Evolutionary conservation across 2,797 vertebrate genomes (phyloP).

Genomic region (Chelmon rostratus): DNA sequence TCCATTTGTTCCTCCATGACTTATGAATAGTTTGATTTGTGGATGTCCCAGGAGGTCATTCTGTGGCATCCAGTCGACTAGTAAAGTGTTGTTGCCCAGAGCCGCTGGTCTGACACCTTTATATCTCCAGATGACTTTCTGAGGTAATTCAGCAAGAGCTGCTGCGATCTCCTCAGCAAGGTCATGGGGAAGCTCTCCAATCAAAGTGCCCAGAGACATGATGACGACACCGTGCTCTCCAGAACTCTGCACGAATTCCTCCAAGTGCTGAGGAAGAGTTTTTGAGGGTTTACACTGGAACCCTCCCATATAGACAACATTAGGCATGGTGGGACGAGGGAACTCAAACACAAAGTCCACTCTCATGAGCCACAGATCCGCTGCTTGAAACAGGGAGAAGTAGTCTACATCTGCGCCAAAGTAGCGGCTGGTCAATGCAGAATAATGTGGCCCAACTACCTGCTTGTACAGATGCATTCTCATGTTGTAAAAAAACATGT

Average conservation of each 20-base stretch:
- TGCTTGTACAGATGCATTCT: constrained; percentile 66
- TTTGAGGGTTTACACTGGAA: constrained; percentile 85
- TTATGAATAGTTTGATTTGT: constrained; percentile 70
- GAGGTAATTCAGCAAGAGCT: constrained; percentile 81
- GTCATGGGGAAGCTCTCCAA: constrained; percentile 72
- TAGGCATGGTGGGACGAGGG: constrained; percentile 88
- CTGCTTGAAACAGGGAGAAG: constrained; percentile 72
- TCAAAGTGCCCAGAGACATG: constrained; percentile 84
- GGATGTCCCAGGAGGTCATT: constrained; percentile 83
- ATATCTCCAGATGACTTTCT: constrained; percentile 86
- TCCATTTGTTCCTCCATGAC: constrained; percentile 81
- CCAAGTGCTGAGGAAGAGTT: constrained; percentile 75
- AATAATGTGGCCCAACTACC: constrained; percentile 57
- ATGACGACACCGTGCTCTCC: constrained; percentile 84
- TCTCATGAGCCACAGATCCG: constrained; percentile 87
- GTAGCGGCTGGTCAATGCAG: constrained; percentile 39
- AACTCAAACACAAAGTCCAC: constrained; percentile 87
- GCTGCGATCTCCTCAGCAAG: constrained; percentile 78
- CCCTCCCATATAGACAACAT: constrained; percentile 84
- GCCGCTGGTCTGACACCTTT: constrained; percentile 73
- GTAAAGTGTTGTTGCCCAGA: constrained; percentile 84
- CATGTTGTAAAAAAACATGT: constrained; percentile 52
- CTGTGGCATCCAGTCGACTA: constrained; percentile 85
- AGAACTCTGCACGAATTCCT: constrained; percentile 80
- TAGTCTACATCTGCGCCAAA: constrained; percentile 62